Evolutionary conservation across 2,113 vertebrate species (phyloP).

Genomic region (Scartelaos histophorus): DNA sequence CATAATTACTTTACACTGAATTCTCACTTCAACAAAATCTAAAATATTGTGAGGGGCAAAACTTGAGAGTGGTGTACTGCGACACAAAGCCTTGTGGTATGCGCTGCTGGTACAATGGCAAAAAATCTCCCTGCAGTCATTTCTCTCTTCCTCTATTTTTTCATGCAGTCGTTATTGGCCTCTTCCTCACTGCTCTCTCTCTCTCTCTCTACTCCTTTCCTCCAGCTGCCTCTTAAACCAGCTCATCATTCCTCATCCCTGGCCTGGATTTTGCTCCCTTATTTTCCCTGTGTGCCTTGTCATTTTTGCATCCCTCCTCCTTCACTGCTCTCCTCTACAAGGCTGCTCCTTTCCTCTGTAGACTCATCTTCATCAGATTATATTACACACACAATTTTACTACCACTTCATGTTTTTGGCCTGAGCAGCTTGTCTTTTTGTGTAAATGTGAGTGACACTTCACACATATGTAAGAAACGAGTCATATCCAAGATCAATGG

Average conservation of each 20-base stretch:
- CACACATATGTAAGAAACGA: too few relatives aligned
- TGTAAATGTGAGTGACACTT: constrained; percentile 48
- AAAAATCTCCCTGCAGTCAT: constrained; percentile 62
- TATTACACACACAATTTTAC: constrained; percentile 26
- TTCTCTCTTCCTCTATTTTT: constrained; percentile 58
- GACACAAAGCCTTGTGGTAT: constrained; percentile 48
- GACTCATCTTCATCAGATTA: constrained; percentile 25
- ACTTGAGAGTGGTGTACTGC: constrained; percentile 33
- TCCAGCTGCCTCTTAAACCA: constrained; percentile 15
- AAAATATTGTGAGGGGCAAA: constrained; percentile 14
- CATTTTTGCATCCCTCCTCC: constrained; percentile 24
- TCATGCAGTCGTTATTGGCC: constrained; percentile 40
- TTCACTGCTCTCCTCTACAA: constrained; percentile 28
- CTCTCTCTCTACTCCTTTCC: constrained; percentile 13
- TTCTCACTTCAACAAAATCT: not conserved
- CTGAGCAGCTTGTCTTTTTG: constrained; percentile 22
- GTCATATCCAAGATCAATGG: too few relatives aligned
- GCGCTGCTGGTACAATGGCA: constrained; percentile 53
- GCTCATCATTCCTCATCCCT: constrained; percentile 30
- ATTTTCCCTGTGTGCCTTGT: constrained; percentile 14
- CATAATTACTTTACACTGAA: not conserved
- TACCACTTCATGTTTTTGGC: constrained; percentile 22
- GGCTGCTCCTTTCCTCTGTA: constrained; percentile 11
- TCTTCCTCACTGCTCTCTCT: constrained; percentile 12
- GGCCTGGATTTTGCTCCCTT: constrained; percentile 39